phyloP scores from a whole-genome alignment of 2,888 invertebrate species.

The Steinernema hermaphroditum region DNA sequence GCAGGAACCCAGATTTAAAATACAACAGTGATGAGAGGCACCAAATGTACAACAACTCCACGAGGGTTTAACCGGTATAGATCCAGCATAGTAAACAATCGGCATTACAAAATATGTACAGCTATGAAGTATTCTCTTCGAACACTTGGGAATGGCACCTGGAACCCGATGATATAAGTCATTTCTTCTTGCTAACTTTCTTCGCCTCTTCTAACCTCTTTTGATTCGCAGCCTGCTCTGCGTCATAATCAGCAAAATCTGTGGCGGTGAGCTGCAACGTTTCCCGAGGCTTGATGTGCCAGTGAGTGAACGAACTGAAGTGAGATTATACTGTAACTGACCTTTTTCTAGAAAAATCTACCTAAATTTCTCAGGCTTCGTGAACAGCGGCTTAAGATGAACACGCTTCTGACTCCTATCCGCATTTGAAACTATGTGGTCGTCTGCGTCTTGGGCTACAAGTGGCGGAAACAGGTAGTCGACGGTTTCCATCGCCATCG shows the following conservation, averaged over 20 bases:
- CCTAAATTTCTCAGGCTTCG: slow-evolving; percentile 38
- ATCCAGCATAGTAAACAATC: background rate
- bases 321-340: too few species aligned
- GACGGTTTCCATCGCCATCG: slow-evolving; percentile 62
- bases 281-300: slow-evolving; percentile 35
- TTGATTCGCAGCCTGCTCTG: background rate
- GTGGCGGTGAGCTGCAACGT: background rate
- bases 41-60: background rate
- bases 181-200: background rate
- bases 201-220: background rate
- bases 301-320: slow-evolving; percentile 42
- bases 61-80: background rate
- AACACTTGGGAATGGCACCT: background rate
- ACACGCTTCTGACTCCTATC: slow-evolving; percentile 28
- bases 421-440: background rate
- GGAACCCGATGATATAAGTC: background rate
- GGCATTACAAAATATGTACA: background rate
- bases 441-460: slow-evolving; percentile 23
- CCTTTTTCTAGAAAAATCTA: background rate
- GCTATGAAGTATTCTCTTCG: background rate
- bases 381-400: slow-evolving; percentile 35
- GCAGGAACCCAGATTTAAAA: background rate
- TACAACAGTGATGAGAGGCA: background rate
- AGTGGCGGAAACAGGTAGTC: slow-evolving; percentile 65
- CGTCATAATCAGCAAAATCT: background rate